Evolutionary conservation across 2,113 vertebrate genomes (phyloP).

Genomic region (Emberiza fucata): DNA sequence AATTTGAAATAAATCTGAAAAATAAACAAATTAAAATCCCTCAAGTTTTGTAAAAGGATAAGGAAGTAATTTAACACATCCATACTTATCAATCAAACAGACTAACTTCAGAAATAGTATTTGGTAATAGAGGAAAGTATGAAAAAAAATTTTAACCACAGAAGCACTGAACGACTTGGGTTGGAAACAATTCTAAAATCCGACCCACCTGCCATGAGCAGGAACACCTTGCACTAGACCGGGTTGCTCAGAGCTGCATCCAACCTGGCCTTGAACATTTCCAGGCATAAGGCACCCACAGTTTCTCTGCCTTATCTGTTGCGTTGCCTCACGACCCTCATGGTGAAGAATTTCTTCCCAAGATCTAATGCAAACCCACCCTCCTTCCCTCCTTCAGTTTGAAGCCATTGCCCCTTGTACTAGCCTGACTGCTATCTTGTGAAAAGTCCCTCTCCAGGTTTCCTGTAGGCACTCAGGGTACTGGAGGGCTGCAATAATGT

Average conservation of each 20-base stretch:
- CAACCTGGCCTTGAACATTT: background rate
- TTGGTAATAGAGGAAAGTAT: background rate
- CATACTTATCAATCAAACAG: background rate
- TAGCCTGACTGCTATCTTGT: no score
- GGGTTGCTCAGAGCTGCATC: background rate
- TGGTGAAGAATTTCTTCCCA: background rate
- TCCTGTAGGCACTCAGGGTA: background rate
- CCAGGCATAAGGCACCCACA: background rate
- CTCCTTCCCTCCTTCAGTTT: background rate
- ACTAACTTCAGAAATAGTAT: background rate
- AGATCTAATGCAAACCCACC: background rate
- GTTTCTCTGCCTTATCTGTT: background rate
- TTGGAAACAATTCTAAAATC: background rate
- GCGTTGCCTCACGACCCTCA: background rate
- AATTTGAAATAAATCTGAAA: constrained; percentile 2
- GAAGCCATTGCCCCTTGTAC: background rate
- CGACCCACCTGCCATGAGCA: background rate
- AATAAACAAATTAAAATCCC: background rate
- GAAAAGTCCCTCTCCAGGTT: background rate
- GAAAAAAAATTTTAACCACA: background rate
- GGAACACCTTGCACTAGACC: background rate
- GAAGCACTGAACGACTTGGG: background rate
- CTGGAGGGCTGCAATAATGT: background rate
- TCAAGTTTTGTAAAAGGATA: background rate
- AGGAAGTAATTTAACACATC: background rate